Evolutionary conservation across 2,113 vertebrate species (phyloP), one percentile per base, ranked within the genome.

Genomic region (Hydrochoerus hydrochaeris): DNA sequence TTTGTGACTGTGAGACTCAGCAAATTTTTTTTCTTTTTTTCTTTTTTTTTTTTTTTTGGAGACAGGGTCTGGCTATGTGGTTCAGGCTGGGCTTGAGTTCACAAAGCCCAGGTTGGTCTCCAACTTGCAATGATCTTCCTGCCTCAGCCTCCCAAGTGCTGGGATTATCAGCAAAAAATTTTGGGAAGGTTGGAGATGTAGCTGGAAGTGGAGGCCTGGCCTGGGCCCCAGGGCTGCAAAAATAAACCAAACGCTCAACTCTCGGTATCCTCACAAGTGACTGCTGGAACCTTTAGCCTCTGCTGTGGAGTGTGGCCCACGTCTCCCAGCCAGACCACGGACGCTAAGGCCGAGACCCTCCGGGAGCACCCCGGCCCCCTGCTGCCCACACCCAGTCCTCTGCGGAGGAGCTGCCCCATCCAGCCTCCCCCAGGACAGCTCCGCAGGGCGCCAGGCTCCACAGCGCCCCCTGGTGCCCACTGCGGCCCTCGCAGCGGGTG

Each of bases 241-340:
- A 52, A 49, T 78, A 32, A 52, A 14, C 49, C 46, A 14, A 90
- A 52, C 10, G 4, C 22, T 41, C 62, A 41, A 1, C 52, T 69
- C n/a, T 14, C n/a, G 1, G 28, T 12, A 3, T 5, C 35, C 71
- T 82, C 80, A 14, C 4, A 6, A 49, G 3, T 1, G 13, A 26
- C 4, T 10, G 19, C 22, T 62, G 16, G 41, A 0, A 20, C 38
- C 24, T 22, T 9, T 1, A 2, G 46, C 2, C 28, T 28, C 2
- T 2, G 54, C 52, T 44, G 4, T 14, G n/a, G 38, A 22, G 4
- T 7, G 65, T 30, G 28, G 6, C 46, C 13, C 16, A 7, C 4
- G 19, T n/a, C 3, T 38, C 73, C 46, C 30, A 28, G 54, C 10
- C 24, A 63, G 38, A 24, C 11, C 46, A 13, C 13, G 3, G 73